Evolutionary conservation across 2,888 invertebrate species (phyloP).

Genomic region (Apocheima hispidaria): DNA sequence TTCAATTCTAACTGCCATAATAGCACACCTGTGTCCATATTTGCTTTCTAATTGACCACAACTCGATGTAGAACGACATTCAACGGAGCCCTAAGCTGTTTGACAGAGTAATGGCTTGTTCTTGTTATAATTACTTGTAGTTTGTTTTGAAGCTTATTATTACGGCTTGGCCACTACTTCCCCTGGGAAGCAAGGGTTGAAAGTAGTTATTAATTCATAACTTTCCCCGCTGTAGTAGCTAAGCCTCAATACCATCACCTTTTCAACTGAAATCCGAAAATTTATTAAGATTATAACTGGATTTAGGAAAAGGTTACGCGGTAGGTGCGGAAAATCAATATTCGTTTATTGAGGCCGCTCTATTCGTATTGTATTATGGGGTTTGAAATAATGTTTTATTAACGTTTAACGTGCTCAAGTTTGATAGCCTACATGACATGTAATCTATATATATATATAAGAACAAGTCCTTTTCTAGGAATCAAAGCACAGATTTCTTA

Average conservation of each 20-base stretch:
- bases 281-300: constrained; percentile 43
- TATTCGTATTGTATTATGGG: constrained; percentile 9
- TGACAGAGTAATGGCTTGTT: constrained; percentile 76
- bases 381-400: not conserved
- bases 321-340: constrained; percentile 35
- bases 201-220: constrained; percentile 76
- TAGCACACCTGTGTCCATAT: constrained; percentile 39
- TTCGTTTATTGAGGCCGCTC: constrained; percentile 21
- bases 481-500: too few relatives aligned
- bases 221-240: constrained; percentile 65
- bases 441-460: too few relatives aligned
- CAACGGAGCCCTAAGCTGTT: constrained; percentile 71
- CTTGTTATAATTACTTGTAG: constrained; percentile 80
- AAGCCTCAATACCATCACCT: constrained; percentile 64
- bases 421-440: too few relatives aligned
- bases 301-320: constrained; percentile 31
- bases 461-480: too few relatives aligned
- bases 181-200: constrained; percentile 69
- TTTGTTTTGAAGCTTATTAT: constrained; percentile 80
- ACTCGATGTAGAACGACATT: constrained; percentile 68
- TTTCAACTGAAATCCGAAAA: constrained; percentile 53
- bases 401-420: too few relatives aligned
- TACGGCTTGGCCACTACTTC: constrained; percentile 70
- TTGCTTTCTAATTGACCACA: constrained; percentile 65
- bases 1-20: not conserved